These are phyloP conservation scores for Drosophila erecta DNA, from an alignment of 1,140 invertebrate genomes.

Conservation along the genomic window DNA sequence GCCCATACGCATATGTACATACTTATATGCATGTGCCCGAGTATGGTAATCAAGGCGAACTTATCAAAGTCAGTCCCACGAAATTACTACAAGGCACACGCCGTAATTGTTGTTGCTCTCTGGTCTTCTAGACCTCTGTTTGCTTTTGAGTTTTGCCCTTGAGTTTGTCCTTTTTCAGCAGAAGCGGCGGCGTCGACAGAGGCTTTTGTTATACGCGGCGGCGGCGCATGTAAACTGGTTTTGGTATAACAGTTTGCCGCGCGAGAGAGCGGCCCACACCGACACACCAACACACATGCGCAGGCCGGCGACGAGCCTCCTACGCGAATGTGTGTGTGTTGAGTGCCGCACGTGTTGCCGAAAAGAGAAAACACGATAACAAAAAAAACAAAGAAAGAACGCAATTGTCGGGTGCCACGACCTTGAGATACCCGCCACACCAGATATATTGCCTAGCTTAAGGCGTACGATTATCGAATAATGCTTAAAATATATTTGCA, in stretches of 20 bases:
- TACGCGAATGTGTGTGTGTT: slow-evolving; percentile 6
- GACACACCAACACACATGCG: slow-evolving; percentile 14
- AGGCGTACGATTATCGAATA: neutral
- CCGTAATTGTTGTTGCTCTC: slow-evolving; percentile 27
- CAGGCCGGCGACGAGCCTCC: slow-evolving; percentile 9
- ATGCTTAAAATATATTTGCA: neutral
- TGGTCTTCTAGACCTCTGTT: slow-evolving; percentile 25
- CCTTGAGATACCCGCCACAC: neutral
- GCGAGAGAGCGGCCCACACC: slow-evolving; percentile 21
- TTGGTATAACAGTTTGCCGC: slow-evolving; percentile 40
- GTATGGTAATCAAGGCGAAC: slow-evolving; percentile 47
- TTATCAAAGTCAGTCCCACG: slow-evolving; percentile 44
- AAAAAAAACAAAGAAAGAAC: neutral
- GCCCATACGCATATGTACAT: neutral
- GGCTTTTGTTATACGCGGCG: slow-evolving; percentile 54
- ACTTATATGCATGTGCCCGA: slow-evolving; percentile 5
- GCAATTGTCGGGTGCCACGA: neutral
- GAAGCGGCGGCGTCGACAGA: slow-evolving; percentile 24
- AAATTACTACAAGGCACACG: slow-evolving; percentile 25
- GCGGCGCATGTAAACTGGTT: slow-evolving; percentile 66
- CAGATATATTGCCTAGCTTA: neutral
- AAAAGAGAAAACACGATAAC: slow-evolving; percentile 9
- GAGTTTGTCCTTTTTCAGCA: slow-evolving; percentile 76
- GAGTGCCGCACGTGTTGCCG: slow-evolving; percentile 30
- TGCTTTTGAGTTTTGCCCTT: slow-evolving; percentile 63